A percentile compares a stretch with the other conserved stretches of the same genome.
phyloP scores from a whole-genome alignment of 1,140 invertebrate species.

The Drosophila ambigua region DNA sequence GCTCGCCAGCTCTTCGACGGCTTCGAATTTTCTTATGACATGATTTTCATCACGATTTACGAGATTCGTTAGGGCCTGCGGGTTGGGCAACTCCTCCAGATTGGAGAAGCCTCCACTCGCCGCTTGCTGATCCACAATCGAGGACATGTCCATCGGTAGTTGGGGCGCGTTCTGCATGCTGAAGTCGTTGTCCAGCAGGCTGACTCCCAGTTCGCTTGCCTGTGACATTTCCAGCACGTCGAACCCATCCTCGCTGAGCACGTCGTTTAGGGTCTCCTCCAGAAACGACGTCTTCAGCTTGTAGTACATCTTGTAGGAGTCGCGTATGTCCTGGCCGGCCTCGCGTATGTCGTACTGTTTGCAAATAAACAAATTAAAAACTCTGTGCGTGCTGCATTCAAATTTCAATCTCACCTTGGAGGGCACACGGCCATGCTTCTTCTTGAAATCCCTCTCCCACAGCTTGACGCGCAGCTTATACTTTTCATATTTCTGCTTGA shows the following conservation, averaged over 20 bases:
- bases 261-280: constrained; percentile 87
- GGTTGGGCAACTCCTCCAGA: constrained; percentile 30
- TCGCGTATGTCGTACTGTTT: constrained; percentile 90
- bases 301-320: constrained; percentile 93
- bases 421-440: constrained; percentile 87
- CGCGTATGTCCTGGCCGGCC: constrained; percentile 88
- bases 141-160: constrained; percentile 60
- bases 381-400: background rate
- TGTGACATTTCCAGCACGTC: constrained; percentile 83
- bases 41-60: constrained; percentile 64
- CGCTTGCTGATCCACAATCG: constrained; percentile 45
- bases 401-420: constrained; percentile 86
- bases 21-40: constrained; percentile 67
- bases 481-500: constrained; percentile 85
- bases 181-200: constrained; percentile 24
- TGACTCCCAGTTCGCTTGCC: constrained; percentile 59
- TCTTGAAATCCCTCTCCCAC: constrained; percentile 92
- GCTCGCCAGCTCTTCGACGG: constrained; percentile 65
- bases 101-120: constrained; percentile 37
- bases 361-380: background rate
- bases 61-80: constrained; percentile 51
- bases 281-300: constrained; percentile 89
- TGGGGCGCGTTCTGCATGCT: constrained; percentile 58
- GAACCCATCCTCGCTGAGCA: constrained; percentile 81
- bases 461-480: constrained; percentile 90